These are phyloP conservation scores for Agelaius phoeniceus DNA, from an alignment of 2,113 vertebrate species.

Conservation along the genomic window DNA sequence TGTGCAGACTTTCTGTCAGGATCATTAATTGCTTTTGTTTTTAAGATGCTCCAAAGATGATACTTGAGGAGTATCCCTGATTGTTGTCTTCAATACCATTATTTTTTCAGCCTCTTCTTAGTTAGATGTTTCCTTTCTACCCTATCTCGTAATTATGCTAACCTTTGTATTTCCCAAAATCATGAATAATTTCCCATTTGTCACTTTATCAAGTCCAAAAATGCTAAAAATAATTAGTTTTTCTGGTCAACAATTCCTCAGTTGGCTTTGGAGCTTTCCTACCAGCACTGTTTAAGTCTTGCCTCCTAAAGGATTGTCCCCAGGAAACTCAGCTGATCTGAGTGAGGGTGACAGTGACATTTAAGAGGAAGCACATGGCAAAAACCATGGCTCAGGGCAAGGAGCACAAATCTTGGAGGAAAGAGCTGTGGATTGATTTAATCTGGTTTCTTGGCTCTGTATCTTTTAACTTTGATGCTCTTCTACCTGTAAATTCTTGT, in stretches of 20 bases:
- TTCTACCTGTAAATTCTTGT: background rate
- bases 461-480: background rate
- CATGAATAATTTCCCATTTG: background rate
- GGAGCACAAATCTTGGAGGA: background rate
- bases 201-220: background rate
- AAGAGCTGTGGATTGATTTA: background rate
- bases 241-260: background rate
- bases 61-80: background rate
- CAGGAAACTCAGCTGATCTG: background rate
- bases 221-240: background rate
- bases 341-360: background rate
- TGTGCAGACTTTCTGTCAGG: background rate
- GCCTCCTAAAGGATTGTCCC: background rate
- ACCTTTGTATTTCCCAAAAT: background rate
- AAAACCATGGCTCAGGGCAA: background rate
- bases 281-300: background rate
- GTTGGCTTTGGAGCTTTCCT: background rate
- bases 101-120: background rate
- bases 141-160: background rate
- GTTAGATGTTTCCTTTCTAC: background rate
- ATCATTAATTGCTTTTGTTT: background rate
- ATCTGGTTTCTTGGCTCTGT: background rate
- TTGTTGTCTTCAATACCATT: background rate
- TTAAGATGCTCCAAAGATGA: background rate
- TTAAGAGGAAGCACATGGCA: background rate